A percentile compares a stretch with the other conserved stretches of the same genome.
Conservation (phyloP, 2,797 vertebrate genomes). For the Melanotaenia parkinsoni region DNA sequence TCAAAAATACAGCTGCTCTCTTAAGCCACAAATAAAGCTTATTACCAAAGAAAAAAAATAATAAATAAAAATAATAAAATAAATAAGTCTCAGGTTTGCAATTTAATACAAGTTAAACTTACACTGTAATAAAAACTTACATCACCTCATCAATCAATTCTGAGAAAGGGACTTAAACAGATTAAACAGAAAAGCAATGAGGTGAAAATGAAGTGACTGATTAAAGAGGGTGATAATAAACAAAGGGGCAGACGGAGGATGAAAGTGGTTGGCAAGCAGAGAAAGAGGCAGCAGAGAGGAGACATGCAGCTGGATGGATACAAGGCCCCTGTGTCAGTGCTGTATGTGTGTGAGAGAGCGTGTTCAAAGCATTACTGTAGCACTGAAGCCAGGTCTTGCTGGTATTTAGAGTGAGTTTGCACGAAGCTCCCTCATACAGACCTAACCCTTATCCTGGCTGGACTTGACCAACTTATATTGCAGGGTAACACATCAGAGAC, state of each 20-base stretch:
- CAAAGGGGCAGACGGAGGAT: slow-evolving; percentile 31
- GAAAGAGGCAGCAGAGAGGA: slow-evolving; percentile 54
- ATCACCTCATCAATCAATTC: neutral
- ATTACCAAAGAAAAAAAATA: slow-evolving; percentile 7
- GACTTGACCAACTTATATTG: slow-evolving; percentile 43
- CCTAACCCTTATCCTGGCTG: slow-evolving; percentile 59
- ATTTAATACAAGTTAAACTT: neutral
- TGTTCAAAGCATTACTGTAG: slow-evolving; percentile 72
- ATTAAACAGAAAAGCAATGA: slow-evolving; percentile 22
- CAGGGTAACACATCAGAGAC: slow-evolving; percentile 49
- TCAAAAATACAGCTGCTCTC: slow-evolving; percentile 35
- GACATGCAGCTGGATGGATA: slow-evolving; percentile 77
- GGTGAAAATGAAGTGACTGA: slow-evolving; percentile 58
- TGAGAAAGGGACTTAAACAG: neutral
- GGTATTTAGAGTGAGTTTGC: slow-evolving; percentile 67
- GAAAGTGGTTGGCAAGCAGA: slow-evolving; percentile 54
- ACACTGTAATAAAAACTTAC: neutral
- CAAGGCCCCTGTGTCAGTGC: slow-evolving; percentile 74
- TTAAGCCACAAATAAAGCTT: slow-evolving; percentile 35
- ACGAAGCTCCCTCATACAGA: slow-evolving; percentile 62
- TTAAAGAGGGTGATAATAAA: slow-evolving; percentile 53
- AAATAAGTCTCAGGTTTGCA: slow-evolving; percentile 7
- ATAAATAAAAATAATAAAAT: slow-evolving; percentile 7
- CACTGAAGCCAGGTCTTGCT: slow-evolving; percentile 58
- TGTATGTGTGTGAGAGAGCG: slow-evolving; percentile 48